Evolutionary conservation across 2,797 vertebrate genomes (phyloP), one percentile per base, ranked within the genome.

Genomic region (Zalophus californianus): DNA sequence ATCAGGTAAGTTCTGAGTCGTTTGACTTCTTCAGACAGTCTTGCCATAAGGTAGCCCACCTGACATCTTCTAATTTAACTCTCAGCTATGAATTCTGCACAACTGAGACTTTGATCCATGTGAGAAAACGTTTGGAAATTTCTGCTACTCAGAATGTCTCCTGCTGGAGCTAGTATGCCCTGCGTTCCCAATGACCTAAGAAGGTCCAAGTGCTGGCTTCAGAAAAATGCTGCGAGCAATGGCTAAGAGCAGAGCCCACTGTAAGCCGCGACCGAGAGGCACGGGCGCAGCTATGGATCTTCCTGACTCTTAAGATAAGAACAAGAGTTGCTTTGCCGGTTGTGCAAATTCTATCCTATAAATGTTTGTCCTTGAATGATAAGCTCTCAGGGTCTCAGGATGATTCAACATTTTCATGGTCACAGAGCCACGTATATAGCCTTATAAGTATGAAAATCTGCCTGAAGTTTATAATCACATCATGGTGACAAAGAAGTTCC

Each of bases 181-280:
- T 13, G 18, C 3, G 0, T 3, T 7, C 5, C 2, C 1, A 5
- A 1, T 2, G 50, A 35, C 27, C 1, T 8, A 10, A 15, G 41
- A 32, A 48, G 9, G 14, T 4, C 5, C 0, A 6, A 14, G 23
- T 6, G 44, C 60, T 8, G 44, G 9, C 60, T 32, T 73, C 4
- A 48, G 87, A 0, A 15, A 7, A 29, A 3, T 0, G 1, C 2
- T 2, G 12, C 10, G 3, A 0, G 4, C 0, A 3, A 79, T 9
- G 23, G 10, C 52, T 0, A 1, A n/a, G 75, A 13, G 3, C 0
- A 1, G 62, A 1, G 9, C 38, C 11, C 7, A 0, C 2, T 1
- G 1, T 4, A 5, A 62, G 1, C 5, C 10, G 0, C 0, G 90
- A 3, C 41, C 7, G 14, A 29, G 58, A 25, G 27, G 58, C 16